These are phyloP conservation scores for Pelecanoides urinatrix DNA, from an alignment of 2,113 vertebrate species.

Conservation along the genomic window DNA sequence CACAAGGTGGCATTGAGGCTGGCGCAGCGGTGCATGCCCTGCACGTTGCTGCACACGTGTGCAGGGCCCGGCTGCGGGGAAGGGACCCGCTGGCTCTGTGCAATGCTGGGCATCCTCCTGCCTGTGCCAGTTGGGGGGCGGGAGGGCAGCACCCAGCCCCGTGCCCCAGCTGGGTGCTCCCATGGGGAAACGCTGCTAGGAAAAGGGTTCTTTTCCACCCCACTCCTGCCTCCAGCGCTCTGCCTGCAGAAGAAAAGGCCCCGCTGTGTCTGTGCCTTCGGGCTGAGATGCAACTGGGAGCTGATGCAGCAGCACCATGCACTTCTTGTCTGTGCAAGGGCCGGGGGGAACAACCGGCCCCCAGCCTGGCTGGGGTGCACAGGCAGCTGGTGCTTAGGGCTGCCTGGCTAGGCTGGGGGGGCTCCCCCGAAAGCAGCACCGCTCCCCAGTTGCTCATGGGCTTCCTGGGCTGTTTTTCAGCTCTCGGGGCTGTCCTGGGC, in stretches of 20 bases:
- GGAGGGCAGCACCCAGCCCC: not conserved
- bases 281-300: not conserved
- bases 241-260: not conserved
- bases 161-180: not conserved
- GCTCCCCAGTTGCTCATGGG: not conserved
- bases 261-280: fast-evolving
- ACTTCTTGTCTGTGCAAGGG: fast-evolving
- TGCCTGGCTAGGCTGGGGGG: not conserved
- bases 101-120: not conserved
- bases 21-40: not conserved
- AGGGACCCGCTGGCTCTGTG: fast-evolving
- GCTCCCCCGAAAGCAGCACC: fast-evolving
- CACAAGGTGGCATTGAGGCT: not conserved
- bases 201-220: not conserved
- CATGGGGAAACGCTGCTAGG: fast-evolving
- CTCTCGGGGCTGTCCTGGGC: not conserved
- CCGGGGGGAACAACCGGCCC: fast-evolving
- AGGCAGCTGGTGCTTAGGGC: fast-evolving
- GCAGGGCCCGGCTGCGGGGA: not conserved
- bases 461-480: not conserved
- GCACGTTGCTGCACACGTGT: not conserved
- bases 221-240: not conserved
- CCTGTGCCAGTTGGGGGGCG: fast-evolving
- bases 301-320: not conserved
- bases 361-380: not conserved